phyloP scores from a whole-genome alignment of 1,140 invertebrate genomes.

The roundworm (Caenorhabditis elegans) region DNA sequence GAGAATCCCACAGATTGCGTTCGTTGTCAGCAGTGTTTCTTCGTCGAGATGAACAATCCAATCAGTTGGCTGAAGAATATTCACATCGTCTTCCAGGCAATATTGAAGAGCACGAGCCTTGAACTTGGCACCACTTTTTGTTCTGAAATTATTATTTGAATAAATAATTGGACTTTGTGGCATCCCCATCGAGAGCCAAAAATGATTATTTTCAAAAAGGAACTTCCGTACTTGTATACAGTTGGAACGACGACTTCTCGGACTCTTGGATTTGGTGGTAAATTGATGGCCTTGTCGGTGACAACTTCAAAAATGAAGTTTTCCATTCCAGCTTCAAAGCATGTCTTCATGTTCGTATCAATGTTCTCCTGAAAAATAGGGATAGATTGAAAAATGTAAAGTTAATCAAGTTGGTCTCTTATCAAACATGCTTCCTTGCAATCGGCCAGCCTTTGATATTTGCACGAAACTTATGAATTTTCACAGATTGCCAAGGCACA shows the following conservation, averaged over 20 bases:
- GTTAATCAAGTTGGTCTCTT: too few relatives aligned
- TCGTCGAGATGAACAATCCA: constrained; percentile 98
- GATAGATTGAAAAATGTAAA: too few relatives aligned
- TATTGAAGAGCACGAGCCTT: constrained; percentile 94
- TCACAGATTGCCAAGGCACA: not conserved
- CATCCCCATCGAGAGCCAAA: too few relatives aligned
- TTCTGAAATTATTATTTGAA: constrained; percentile 67
- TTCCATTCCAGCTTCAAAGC: constrained; percentile 84
- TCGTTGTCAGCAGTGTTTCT: constrained; percentile 90
- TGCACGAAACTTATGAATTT: constrained; percentile 25
- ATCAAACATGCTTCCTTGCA: too few relatives aligned
- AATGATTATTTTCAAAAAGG: constrained; percentile 21
- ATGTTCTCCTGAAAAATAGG: constrained; percentile 76
- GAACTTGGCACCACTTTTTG: constrained; percentile 86
- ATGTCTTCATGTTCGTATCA: constrained; percentile 82
- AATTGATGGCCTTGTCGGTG: constrained; percentile 82
- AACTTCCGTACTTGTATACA: constrained; percentile 48
- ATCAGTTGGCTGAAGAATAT: constrained; percentile 72
- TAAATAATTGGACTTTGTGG: too few relatives aligned
- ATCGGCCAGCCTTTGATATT: not conserved
- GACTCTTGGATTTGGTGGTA: constrained; percentile 73
- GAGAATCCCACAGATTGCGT: constrained; percentile 80
- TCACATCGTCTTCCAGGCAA: constrained; percentile 82
- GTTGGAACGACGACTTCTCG: constrained; percentile 62
- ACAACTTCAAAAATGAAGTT: constrained; percentile 97